Base-by-base conservation (phyloP, 2,888 invertebrate species). In the Arctia plantaginis region DNA sequence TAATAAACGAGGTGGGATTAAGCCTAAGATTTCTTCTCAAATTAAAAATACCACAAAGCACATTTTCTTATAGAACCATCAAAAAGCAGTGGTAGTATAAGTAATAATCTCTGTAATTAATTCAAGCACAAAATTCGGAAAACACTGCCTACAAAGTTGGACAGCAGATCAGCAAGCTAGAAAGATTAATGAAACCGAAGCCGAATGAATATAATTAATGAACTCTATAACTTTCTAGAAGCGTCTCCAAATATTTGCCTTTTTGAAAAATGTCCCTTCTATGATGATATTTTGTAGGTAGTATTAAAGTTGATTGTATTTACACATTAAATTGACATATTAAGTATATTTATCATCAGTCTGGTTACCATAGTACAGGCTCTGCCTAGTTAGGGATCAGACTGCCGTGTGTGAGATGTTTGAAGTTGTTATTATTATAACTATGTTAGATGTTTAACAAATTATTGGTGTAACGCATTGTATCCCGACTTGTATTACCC, bases 101-200 rank as follows among this genome's bases (percentile, higher is more conserved):
- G 13, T 69, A n/a, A 41, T 35, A 10, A 64, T 44, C 47, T 62
- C 30, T 41, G 15, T 64, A 39, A 67, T 65, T 71, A 71, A 68
- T 71, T 65, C 33, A 30, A 68, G 39, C 59, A 66, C 41, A 75
- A 75, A 75, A 69, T 72, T 72, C 33, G 41, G 55, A 65, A 51
- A 66, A 27, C 67, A 20, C 27, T 73, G 69, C 59, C 69, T 59
- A 66, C 77, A 74, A 77, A 83, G 82, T 84, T 84, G 79, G 77
- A 74, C 76, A 74, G 74, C 72, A 68, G 83, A 89, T 87, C 82
- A 80, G 80, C 71, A 80, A 78, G 83, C 86, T 82, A 85, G 86
- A 84, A 89, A 88, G 88, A 90, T 90, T 89, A 89, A 90, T 90
- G 87, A 85, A 86, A 84, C 81, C 77, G 83, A 80, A 77, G 84